A percentile compares a stretch with the other conserved stretches of the same genome.
Evolutionary conservation across 2,113 vertebrate species (phyloP).

Genomic region (Rhinoptilus africanus): DNA sequence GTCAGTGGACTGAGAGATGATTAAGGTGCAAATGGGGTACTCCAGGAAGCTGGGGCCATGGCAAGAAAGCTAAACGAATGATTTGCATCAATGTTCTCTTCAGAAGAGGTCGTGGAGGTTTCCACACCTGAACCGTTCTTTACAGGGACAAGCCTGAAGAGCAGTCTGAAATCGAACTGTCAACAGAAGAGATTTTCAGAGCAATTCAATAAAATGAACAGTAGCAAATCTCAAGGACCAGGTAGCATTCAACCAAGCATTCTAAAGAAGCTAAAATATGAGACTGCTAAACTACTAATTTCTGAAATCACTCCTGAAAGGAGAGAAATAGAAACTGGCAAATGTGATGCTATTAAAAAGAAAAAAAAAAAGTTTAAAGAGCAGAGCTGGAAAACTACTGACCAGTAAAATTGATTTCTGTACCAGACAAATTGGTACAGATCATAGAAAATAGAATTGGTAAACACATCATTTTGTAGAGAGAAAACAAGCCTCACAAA

Average conservation of each 20-base stretch:
- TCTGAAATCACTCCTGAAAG: slow-evolving; percentile 34
- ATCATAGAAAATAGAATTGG: slow-evolving; percentile 37
- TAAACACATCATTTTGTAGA: slow-evolving; percentile 45
- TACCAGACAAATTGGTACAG: slow-evolving; percentile 29
- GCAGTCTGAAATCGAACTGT: background rate
- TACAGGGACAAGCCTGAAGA: background rate
- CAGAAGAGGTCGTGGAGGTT: slow-evolving; percentile 4
- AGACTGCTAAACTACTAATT: slow-evolving; percentile 38
- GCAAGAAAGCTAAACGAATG: slow-evolving; percentile 6
- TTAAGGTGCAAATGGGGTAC: slow-evolving; percentile 46
- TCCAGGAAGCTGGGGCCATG: background rate
- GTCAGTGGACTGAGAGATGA: slow-evolving; percentile 42
- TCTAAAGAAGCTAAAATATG: slow-evolving; percentile 38
- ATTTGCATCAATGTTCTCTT: slow-evolving; percentile 42
- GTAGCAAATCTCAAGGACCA: slow-evolving; percentile 36
- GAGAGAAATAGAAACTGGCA: background rate
- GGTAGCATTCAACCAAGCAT: slow-evolving; percentile 33
- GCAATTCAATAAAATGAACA: slow-evolving; percentile 6
- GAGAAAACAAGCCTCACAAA: slow-evolving; percentile 23
- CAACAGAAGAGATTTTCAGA: slow-evolving; percentile 30
- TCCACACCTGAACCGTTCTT: background rate
- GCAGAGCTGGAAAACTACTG: slow-evolving; percentile 26
- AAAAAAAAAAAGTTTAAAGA: background rate
- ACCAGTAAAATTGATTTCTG: slow-evolving; percentile 60
- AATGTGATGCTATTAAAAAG: background rate